A percentile compares a stretch with the other conserved stretches of the same genome.
Conservation (phyloP, 2,113 vertebrate species). For the Echinops telfairi region DNA sequence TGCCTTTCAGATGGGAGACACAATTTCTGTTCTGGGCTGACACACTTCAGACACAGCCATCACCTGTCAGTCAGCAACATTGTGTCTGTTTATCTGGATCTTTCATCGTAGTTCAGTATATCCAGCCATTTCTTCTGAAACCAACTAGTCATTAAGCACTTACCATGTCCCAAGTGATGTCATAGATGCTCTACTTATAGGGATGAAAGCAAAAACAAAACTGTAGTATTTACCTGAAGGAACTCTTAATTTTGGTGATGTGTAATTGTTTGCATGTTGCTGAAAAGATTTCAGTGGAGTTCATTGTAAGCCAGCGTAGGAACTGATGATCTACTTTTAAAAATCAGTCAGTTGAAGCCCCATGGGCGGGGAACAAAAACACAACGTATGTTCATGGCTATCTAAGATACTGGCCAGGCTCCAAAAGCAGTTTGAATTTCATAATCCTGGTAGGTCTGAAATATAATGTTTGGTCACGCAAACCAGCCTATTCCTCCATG, state of each 20-base stretch:
- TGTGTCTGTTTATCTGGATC: too few species aligned
- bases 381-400: not conserved
- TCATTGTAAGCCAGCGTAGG: not conserved
- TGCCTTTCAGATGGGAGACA: too few species aligned
- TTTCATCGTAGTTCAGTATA: not conserved
- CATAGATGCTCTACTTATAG: not conserved
- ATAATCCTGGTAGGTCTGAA: not conserved
- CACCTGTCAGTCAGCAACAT: too few species aligned
- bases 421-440: not conserved
- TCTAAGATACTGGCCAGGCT: slow-evolving; percentile 7
- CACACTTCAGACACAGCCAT: too few species aligned
- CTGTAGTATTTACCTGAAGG: not conserved
- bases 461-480: not conserved
- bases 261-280: not conserved
- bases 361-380: not conserved
- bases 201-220: not conserved
- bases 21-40: too few species aligned
- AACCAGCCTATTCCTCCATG: not conserved
- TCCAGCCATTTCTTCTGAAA: not conserved
- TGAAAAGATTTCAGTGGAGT: not conserved
- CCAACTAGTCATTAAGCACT: not conserved
- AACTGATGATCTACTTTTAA: not conserved
- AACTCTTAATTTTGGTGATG: too few species aligned
- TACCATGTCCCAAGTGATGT: not conserved
- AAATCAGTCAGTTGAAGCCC: not conserved